Base-by-base conservation (phyloP, 2,797 vertebrate genomes). In the Chelon auratus region DNA sequence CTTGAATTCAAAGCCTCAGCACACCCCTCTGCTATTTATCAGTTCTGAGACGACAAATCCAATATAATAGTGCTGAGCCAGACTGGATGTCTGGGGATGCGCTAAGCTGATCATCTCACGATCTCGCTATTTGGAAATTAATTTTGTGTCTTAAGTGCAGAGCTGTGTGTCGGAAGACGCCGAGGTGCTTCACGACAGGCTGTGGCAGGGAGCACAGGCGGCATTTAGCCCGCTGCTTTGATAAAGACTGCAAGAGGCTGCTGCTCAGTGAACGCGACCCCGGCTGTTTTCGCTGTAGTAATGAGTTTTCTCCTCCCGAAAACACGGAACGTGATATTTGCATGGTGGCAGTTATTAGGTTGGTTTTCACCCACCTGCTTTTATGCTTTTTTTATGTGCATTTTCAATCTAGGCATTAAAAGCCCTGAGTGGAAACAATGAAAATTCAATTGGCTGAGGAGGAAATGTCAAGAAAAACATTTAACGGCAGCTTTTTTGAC, bases 71-170 rank as follows among this genome's bases (percentile, higher is more conserved):
- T 22, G 78, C 70, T 57, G 78, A 77, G 77, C 57, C 62, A 71
- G 55, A 69, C 47, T 37, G 50, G 40, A 51, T 70, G 70, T 77
- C 77, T 62, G 50, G 51, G 63, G 70, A 82, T 72, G 33, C 13
- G 47, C 62, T 48, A 72, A 80, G 62, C 58, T 53, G 61, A 90
- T 87, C 80, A 64, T 75, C 75, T 77, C 51, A 75, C 70, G 55
- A 71, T 73, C 72, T 78, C 11, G 20, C 65, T 43, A 60, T 74
- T 81, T 81, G 51, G 36, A 84, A 88, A 90, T 85, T 67, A 83
- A 80, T 86, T 87, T 83, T 55, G 60, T 84, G 77, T 81, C 81
- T 81, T 72, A 69, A 75, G 70, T 60, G 76, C 84, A 72, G 59
- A 1, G 77, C 85, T 63, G 78, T 82, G 77, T 76, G 68, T 78